phyloP scores from a whole-genome alignment of 2,113 vertebrate species.

The Sciurus niger region DNA sequence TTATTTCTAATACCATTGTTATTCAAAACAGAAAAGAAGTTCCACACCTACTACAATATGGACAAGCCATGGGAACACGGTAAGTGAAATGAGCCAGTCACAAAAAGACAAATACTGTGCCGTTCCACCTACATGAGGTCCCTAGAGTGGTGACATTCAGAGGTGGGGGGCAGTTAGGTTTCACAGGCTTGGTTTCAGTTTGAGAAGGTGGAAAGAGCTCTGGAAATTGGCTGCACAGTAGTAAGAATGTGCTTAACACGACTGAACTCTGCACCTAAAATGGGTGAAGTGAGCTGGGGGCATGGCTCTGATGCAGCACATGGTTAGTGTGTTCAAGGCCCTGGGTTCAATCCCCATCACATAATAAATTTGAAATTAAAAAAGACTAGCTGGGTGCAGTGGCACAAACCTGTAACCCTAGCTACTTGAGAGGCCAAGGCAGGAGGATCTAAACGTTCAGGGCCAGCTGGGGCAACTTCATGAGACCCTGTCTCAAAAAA shows the following conservation, averaged over 20 bases:
- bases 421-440: too few relatives aligned
- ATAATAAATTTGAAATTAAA: too few relatives aligned
- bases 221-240: background rate
- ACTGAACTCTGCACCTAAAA: background rate
- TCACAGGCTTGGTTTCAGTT: background rate
- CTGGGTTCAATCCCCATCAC: background rate
- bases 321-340: background rate
- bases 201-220: background rate
- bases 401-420: too few relatives aligned
- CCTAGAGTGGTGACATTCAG: background rate
- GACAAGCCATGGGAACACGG: background rate
- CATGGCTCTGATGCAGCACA: background rate
- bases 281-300: too few relatives aligned
- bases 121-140: background rate
- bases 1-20: background rate
- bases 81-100: background rate
- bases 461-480: too few relatives aligned
- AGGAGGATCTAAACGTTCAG: too few relatives aligned
- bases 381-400: too few relatives aligned
- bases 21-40: background rate
- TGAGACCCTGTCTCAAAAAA: background rate
- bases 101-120: background rate
- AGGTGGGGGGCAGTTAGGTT: background rate
- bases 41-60: background rate
- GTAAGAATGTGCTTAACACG: rapidly evolving